Conservation (phyloP, 1,140 invertebrate genomes). For the Vanessa tameamea region DNA sequence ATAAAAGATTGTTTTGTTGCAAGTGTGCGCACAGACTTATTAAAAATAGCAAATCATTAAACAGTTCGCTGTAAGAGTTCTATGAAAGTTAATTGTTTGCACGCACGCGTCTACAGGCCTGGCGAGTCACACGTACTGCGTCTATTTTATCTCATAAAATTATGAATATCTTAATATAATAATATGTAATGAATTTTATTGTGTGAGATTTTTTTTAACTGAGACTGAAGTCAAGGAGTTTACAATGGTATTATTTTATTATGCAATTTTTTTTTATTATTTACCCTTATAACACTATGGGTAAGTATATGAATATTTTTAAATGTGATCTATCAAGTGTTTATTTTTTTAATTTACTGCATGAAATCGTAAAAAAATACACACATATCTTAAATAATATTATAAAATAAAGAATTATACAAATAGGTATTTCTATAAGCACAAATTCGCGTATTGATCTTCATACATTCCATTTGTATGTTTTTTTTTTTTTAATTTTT, state of each 20-base stretch:
- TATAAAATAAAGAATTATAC: neutral
- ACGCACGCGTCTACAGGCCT: neutral
- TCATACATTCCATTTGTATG: conserved; percentile 10
- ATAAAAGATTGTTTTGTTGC: conserved; percentile 15
- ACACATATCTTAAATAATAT: neutral
- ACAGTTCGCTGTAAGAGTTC: neutral
- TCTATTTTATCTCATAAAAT: neutral
- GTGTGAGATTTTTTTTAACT: conserved; percentile 3
- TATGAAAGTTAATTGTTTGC: neutral
- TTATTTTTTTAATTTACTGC: no score
- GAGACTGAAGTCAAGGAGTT: conserved; percentile 13
- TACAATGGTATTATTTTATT: neutral
- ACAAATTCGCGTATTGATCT: conserved; percentile 8
- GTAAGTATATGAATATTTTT: no score
- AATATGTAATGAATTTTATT: conserved; percentile 7
- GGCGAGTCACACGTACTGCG: neutral
- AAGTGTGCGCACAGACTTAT: neutral
- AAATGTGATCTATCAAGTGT: no score
- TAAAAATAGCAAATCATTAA: conserved; percentile 4
- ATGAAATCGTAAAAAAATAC: no score
- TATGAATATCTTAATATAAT: neutral
- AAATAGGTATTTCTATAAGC: conserved; percentile 1
- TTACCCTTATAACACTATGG: neutral
- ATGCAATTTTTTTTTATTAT: neutral
- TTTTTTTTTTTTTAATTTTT: neutral